These are phyloP conservation scores for Crocodylus rhombifer DNA, from an alignment of 2,797 vertebrate genomes.

Conservation along the genomic window DNA sequence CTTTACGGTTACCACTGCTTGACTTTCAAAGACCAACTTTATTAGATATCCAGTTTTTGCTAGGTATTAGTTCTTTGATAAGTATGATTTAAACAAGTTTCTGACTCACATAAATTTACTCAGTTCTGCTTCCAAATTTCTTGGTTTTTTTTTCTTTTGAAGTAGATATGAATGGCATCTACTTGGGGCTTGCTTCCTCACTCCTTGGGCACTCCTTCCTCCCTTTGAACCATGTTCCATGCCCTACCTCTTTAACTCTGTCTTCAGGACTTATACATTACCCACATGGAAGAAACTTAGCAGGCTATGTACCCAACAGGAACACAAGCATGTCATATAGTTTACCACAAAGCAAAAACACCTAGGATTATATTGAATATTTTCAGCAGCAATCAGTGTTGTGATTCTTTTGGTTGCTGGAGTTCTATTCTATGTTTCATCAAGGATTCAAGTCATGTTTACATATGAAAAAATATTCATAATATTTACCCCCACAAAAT, in stretches of 20 bases:
- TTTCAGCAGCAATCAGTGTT: not conserved
- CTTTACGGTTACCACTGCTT: not conserved
- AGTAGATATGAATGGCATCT: conserved; percentile 60
- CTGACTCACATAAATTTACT: not conserved
- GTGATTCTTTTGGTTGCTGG: not conserved
- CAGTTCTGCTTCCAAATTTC: not conserved
- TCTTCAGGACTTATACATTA: not conserved
- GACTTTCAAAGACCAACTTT: not conserved
- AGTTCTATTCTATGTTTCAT: not conserved
- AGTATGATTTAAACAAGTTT: not conserved
- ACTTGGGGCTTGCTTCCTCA: conserved; percentile 51
- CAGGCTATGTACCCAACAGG: not conserved
- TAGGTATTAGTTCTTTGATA: not conserved
- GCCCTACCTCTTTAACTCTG: not conserved
- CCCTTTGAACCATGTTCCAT: conserved; percentile 67
- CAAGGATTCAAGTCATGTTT: not conserved
- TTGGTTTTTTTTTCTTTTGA: conserved; percentile 25
- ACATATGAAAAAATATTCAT: not conserved
- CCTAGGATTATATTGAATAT: not conserved
- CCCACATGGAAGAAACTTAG: conserved; percentile 57
- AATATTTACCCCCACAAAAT: not conserved
- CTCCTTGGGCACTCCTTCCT: not conserved
- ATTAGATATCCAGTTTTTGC: not conserved
- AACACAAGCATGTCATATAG: conserved; percentile 17
- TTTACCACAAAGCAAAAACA: not conserved